Conservation (phyloP, 1,140 invertebrate species). For the Hylyphantes graminicola region DNA sequence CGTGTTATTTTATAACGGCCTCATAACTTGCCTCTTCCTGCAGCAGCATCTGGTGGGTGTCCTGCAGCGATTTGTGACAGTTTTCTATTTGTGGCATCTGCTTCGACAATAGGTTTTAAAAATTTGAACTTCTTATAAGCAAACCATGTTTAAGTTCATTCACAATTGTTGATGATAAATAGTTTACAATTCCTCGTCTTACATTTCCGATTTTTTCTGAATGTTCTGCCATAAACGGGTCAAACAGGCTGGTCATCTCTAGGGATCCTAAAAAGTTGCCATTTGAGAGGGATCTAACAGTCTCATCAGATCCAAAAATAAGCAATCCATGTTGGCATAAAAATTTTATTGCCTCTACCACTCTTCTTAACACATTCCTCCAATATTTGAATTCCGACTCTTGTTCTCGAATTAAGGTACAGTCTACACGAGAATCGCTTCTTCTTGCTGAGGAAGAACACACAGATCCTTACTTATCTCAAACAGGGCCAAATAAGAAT, state of each 20-base stretch:
- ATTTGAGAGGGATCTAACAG: constrained; percentile 5
- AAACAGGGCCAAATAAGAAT: no score
- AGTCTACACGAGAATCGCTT: no score
- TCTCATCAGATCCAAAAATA: background rate
- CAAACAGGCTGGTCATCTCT: constrained; percentile 51
- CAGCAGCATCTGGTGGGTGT: no score
- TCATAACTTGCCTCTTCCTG: no score
- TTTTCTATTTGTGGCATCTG: no score
- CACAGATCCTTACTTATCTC: no score
- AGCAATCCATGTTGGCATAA: background rate
- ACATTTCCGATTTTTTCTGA: constrained; percentile 42
- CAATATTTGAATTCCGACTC: background rate
- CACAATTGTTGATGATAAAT: constrained; percentile 52
- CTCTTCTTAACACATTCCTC: background rate
- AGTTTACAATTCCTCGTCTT: constrained; percentile 27
- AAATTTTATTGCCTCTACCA: background rate
- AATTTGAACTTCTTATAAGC: no score
- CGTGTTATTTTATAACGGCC: no score
- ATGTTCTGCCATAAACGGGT: constrained; percentile 47
- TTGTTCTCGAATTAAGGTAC: background rate
- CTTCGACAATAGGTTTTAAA: no score
- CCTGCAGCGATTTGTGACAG: no score
- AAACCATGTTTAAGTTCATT: constrained; percentile 55
- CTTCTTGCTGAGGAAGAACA: background rate
- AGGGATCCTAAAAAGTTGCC: constrained; percentile 21